Conservation (phyloP, 2,113 vertebrate species). For the Anolis carolinensis region DNA sequence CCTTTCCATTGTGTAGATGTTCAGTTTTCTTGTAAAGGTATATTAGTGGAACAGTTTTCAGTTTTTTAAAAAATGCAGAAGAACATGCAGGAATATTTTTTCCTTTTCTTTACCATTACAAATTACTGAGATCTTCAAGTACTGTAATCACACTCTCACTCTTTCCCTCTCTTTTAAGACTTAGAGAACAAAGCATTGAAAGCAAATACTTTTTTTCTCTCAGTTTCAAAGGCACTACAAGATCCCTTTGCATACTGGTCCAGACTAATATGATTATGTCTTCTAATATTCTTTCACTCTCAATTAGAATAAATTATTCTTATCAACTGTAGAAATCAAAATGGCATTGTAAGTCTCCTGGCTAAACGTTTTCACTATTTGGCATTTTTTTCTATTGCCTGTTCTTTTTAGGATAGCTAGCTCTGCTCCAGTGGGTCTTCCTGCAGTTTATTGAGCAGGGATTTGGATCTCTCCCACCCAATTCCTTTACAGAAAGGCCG, state of each 20-base stretch:
- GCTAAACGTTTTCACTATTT: not conserved
- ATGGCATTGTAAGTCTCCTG: not conserved
- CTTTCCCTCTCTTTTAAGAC: not conserved
- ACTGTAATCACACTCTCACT: not conserved
- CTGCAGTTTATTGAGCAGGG: no score
- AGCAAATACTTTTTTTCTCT: no score
- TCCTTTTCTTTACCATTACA: not conserved
- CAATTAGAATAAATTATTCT: not conserved
- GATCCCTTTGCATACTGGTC: no score
- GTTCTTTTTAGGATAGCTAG: not conserved
- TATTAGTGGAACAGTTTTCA: not conserved
- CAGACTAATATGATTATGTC: no score
- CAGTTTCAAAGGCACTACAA: no score
- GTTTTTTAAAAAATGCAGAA: not conserved
- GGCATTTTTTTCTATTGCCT: not conserved
- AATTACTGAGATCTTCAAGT: not conserved
- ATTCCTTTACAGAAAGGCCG: no score
- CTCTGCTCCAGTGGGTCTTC: no score
- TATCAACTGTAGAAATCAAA: not conserved
- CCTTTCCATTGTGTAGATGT: not conserved
- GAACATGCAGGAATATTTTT: not conserved
- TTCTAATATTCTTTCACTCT: no score
- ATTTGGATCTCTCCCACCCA: no score
- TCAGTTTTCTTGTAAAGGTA: not conserved
- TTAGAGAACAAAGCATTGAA: no score